Evolutionary conservation across 2,888 invertebrate species (phyloP), one percentile per base, ranked within the genome.

Genomic region (Troides aeacus): DNA sequence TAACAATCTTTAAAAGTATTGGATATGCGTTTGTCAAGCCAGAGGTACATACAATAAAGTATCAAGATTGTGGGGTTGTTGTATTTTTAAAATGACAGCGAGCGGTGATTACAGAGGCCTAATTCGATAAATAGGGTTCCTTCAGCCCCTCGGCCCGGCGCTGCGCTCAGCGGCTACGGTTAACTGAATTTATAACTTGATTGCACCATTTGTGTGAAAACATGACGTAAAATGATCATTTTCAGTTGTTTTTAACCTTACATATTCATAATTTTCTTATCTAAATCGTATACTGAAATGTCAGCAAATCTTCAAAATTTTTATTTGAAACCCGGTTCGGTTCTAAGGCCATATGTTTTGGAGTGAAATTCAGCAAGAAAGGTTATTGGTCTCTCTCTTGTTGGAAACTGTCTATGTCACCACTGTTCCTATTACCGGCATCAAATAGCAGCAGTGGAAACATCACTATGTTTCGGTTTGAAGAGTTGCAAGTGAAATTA

Each of bases 91-190:
- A 84, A 79, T 81, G 81, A 81, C 81, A 80, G 79, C 82, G 83
- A 83, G 84, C 84, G 84, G 86, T 89, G 88, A 89, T 90, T 88
- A 88, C 87, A 81, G 84, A 82, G 83, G 80, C 81, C 82, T 89
- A 90, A 89, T 88, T 88, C 86, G 86, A 88, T 88, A 87, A 88
- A 86, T 88, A 84, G 86, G 83, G 80, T 79, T 78, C 79, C 75
- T 66, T 66, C 62, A 23, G 59, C 76, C 76, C 72, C 71, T 71
- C 77, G 74, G 70, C 72, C 50, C 64, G 70, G 70, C 67, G 72
- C 68, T 72, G 69, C 72, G 74, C 75, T 66, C 68, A 64, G 68
- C 71, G 72, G 74, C 74, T 72, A 71, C 77, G 77, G 76, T 82
- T 85, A 87, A 87, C 84, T 78, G 80, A 85, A 87, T 87, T 86